phyloP scores from a whole-genome alignment of 2,797 vertebrate species.

The Schizopygopsis pylzovi region DNA sequence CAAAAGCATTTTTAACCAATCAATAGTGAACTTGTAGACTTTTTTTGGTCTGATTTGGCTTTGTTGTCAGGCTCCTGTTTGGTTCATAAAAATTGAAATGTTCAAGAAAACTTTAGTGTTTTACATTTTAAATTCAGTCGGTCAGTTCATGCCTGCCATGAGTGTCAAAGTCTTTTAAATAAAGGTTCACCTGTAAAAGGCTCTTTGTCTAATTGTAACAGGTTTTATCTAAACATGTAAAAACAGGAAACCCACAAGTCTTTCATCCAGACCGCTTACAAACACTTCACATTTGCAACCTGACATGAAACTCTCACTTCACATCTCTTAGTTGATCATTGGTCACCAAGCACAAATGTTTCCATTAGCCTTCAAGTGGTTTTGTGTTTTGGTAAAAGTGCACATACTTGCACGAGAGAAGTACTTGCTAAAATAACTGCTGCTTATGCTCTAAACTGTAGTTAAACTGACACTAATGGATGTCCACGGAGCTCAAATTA shows the following conservation, averaged over 20 bases:
- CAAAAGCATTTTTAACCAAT: not conserved
- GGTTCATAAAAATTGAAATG: not conserved
- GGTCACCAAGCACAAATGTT: not conserved
- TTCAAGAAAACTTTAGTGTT: not conserved
- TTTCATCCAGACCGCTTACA: not conserved
- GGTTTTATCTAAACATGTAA: not conserved
- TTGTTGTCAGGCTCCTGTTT: not conserved
- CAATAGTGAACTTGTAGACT: not conserved
- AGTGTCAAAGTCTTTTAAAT: not conserved
- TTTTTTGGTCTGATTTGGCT: not conserved
- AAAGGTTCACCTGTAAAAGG: not conserved
- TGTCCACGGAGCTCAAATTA: not conserved
- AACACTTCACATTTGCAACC: not conserved
- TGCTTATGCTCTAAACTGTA: not conserved
- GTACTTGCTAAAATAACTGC: not conserved
- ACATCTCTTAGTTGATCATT: not conserved
- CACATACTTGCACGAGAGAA: not conserved
- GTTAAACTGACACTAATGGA: not conserved
- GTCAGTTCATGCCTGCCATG: not conserved
- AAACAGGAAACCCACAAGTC: slow-evolving; percentile 8
- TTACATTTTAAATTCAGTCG: not conserved
- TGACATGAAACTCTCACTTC: not conserved
- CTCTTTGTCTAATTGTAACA: not conserved
- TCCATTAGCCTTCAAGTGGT: not conserved
- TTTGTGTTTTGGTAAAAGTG: not conserved